These are phyloP conservation scores for Peromyscus attwateri DNA, from an alignment of 2,797 vertebrate species.

Conservation along the genomic window DNA sequence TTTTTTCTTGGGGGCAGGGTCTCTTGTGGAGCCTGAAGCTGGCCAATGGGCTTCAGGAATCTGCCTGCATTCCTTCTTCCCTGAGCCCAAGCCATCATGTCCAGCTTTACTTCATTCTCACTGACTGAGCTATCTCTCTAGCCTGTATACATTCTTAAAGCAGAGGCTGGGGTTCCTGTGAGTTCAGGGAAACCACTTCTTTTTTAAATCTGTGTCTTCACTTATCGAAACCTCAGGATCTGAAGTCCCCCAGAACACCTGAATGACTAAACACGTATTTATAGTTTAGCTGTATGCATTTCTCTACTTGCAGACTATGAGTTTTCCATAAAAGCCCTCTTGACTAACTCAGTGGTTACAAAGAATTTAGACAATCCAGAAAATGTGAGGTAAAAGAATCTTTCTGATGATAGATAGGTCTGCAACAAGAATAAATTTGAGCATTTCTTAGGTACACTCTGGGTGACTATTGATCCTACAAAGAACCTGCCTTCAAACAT, in stretches of 20 bases:
- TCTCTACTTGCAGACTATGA: not conserved
- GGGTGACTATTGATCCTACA: not conserved
- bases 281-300: not conserved
- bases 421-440: not conserved
- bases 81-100: not conserved
- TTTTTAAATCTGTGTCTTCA: not conserved
- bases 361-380: not conserved
- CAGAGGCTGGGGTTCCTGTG: not conserved
- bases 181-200: not conserved
- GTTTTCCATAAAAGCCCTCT: slow-evolving; percentile 13
- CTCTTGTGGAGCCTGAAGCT: not conserved
- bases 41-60: not conserved
- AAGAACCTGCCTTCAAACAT: not conserved
- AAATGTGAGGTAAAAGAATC: not conserved
- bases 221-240: not conserved
- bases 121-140: not conserved
- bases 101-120: not conserved
- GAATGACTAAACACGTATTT: not conserved
- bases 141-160: not conserved
- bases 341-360: not conserved
- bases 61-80: not conserved
- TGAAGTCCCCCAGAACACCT: not conserved
- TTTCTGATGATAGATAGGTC: not conserved
- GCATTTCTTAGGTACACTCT: not conserved
- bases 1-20: not conserved